Evolutionary conservation across 30 jellyfish, hydroid and myxozoan species (phyloP).

Genomic region (Hydra vulgaris): DNA sequence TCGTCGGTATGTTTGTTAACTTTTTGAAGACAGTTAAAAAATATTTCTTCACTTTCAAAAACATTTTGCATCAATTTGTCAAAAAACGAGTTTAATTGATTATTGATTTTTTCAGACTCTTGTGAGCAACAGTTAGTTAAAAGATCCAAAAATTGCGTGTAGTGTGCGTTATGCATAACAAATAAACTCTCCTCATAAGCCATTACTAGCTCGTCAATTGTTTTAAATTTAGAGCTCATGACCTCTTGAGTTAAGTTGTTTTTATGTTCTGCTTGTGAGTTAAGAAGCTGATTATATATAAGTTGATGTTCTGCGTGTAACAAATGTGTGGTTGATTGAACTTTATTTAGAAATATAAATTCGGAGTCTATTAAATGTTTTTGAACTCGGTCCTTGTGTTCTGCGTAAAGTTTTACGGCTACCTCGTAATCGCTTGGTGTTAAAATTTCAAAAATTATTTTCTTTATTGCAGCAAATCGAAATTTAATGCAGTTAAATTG

Average conservation of each 20-base stretch:
- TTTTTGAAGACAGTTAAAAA: background rate
- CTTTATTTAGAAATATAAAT: too few relatives aligned
- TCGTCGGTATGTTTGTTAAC: background rate
- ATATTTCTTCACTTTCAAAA: background rate
- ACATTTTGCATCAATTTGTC: background rate
- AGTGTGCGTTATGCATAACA: background rate
- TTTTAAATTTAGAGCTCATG: background rate
- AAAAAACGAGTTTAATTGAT: background rate
- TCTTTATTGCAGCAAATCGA: background rate
- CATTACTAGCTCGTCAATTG: background rate
- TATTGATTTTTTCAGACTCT: background rate
- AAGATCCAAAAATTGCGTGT: background rate
- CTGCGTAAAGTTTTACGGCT: background rate
- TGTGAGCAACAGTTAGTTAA: background rate
- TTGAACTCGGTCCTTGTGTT: background rate
- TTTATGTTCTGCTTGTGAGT: background rate
- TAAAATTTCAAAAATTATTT: background rate
- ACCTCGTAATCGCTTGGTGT: background rate
- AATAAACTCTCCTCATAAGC: background rate
- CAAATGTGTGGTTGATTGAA: background rate
- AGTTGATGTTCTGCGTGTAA: background rate
- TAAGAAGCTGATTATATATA: background rate
- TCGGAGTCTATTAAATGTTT: background rate
- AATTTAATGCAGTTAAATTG: too few relatives aligned
- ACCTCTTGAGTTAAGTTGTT: background rate